phyloP scores from a whole-genome alignment of 2,888 invertebrate species.

The Ernsta delagoae region DNA sequence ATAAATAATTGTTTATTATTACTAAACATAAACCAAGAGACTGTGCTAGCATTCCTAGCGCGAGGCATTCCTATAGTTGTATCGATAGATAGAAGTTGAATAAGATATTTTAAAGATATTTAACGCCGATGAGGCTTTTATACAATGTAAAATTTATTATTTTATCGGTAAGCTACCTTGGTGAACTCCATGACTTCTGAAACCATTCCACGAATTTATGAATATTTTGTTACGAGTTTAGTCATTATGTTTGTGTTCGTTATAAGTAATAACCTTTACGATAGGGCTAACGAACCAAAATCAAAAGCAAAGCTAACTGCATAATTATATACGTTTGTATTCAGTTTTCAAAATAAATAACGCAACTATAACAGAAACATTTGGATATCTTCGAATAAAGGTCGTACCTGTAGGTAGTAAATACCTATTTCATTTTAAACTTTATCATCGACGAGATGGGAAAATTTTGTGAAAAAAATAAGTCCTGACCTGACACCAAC shows the following conservation, averaged over 20 bases:
- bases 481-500: too few relatives aligned
- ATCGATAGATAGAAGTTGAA: conserved; percentile 22
- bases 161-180: conserved; percentile 18
- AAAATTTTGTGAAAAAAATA: too few relatives aligned
- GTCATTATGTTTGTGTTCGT: background rate
- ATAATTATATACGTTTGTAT: background rate
- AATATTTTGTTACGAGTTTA: conserved; percentile 22
- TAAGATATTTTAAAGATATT: conserved; percentile 31
- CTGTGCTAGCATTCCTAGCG: conserved; percentile 59
- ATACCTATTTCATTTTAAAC: too few relatives aligned
- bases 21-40: conserved; percentile 54
- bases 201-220: conserved; percentile 70
- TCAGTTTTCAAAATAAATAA: too few relatives aligned
- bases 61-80: conserved; percentile 43
- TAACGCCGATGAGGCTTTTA: conserved; percentile 31
- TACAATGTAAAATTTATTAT: conserved; percentile 23
- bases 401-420: too few relatives aligned
- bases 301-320: background rate
- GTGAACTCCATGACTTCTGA: conserved; percentile 74
- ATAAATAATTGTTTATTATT: conserved; percentile 56
- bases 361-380: too few relatives aligned
- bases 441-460: too few relatives aligned
- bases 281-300: background rate
- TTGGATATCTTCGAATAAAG: too few relatives aligned
- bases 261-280: background rate